Conservation (phyloP, 1,140 invertebrate species). For the Diuraphis noxia region DNA sequence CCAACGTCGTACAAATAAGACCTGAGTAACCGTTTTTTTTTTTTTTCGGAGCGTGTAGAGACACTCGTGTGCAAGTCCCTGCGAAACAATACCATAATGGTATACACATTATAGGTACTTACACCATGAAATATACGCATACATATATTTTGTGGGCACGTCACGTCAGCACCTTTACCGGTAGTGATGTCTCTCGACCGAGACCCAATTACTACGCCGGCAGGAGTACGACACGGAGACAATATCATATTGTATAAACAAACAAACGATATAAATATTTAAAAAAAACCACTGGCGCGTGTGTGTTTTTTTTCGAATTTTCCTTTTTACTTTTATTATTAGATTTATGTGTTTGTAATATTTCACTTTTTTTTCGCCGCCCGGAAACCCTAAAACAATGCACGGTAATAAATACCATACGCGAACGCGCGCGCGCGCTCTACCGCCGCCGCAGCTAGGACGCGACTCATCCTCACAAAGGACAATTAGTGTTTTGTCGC, state of each 20-base stretch:
- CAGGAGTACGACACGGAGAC: background rate
- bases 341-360: constrained; percentile 46
- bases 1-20: background rate
- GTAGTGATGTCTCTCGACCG: constrained; percentile 16
- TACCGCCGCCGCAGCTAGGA: background rate
- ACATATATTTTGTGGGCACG: background rate
- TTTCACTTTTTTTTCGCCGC: background rate
- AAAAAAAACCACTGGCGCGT: background rate
- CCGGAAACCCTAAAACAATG: constrained; percentile 50
- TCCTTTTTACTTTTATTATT: background rate
- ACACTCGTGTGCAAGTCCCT: background rate
- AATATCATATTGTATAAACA: background rate
- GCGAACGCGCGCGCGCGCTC: background rate
- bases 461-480: background rate
- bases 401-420: constrained; percentile 39
- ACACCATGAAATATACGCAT: background rate
- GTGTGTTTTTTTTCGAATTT: background rate
- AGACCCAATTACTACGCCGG: constrained; percentile 26
- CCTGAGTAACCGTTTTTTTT: background rate
- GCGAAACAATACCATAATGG: background rate
- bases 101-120: background rate
- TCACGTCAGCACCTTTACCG: background rate
- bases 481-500: constrained; percentile 43
- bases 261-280: background rate
- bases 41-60: background rate